Evolutionary conservation across 2,797 vertebrate genomes (phyloP).

Genomic region (Cyclura pinguis): DNA sequence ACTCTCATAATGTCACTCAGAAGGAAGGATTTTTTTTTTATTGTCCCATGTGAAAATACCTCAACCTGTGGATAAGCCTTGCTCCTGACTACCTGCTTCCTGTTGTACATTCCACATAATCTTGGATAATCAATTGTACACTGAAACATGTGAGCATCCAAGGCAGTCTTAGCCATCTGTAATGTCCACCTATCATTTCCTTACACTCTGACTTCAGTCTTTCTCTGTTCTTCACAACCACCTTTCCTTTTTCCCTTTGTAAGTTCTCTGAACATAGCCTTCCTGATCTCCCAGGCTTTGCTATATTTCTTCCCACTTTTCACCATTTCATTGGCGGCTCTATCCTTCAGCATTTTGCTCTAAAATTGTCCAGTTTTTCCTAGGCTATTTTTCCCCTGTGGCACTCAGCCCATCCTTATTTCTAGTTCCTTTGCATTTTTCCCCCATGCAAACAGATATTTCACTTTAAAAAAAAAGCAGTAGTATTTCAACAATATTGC

Average conservation of each 20-base stretch:
- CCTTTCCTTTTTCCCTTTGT: not conserved
- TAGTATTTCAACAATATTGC: not conserved
- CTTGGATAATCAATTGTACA: no score
- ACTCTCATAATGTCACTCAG: no score
- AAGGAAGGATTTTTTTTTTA: no score
- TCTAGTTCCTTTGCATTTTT: not conserved
- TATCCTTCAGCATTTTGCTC: not conserved
- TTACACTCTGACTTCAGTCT: not conserved
- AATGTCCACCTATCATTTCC: no score
- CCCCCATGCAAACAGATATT: not conserved
- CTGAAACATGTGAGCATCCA: not conserved
- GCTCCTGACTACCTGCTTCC: no score
- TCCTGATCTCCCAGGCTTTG: not conserved
- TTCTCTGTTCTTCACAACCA: not conserved
- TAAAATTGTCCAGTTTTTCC: not conserved
- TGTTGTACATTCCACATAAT: no score
- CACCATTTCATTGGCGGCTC: not conserved
- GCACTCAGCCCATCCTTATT: not conserved
- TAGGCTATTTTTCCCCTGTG: not conserved
- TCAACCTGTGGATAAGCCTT: no score
- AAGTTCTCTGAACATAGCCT: not conserved
- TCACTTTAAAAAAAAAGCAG: not conserved
- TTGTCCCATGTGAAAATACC: no score
- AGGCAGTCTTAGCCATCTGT: no score
- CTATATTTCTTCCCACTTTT: not conserved